A percentile compares a stretch with the other conserved stretches of the same genome.
Evolutionary conservation across 1,140 invertebrate genomes (phyloP).

Genomic region (Hycleus phaleratus): DNA sequence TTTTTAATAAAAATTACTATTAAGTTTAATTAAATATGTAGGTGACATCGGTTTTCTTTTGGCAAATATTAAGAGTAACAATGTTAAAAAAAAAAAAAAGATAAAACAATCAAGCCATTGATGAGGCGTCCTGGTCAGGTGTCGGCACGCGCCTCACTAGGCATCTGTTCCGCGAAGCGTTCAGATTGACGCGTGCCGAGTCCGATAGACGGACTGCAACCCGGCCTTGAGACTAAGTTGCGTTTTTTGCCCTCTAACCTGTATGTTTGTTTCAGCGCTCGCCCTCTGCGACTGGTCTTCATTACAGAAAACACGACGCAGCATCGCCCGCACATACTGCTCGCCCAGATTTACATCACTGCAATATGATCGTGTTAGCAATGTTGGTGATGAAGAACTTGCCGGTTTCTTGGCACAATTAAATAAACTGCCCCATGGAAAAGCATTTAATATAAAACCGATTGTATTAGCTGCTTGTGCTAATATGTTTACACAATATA

Average conservation of each 20-base stretch:
- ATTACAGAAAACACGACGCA: slow-evolving; percentile 67
- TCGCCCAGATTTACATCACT: slow-evolving; percentile 65
- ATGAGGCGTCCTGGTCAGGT: slow-evolving; percentile 12
- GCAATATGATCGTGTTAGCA: slow-evolving; percentile 59
- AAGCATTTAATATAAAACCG: slow-evolving; percentile 50
- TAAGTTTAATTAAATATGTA: too few relatives aligned
- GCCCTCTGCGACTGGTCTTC: slow-evolving; percentile 82
- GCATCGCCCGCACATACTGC: slow-evolving; percentile 67
- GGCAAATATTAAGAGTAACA: too few relatives aligned
- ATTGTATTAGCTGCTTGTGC: slow-evolving; percentile 61
- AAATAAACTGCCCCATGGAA: slow-evolving; percentile 38
- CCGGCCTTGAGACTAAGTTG: slow-evolving; percentile 23
- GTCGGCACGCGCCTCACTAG: slow-evolving; percentile 22
- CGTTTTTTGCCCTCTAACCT: slow-evolving; percentile 25
- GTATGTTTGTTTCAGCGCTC: slow-evolving; percentile 56
- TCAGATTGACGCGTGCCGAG: slow-evolving; percentile 24
- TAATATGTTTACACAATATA: slow-evolving; percentile 79
- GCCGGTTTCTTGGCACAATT: slow-evolving; percentile 51
- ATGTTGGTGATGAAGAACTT: slow-evolving; percentile 54
- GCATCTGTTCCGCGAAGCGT: slow-evolving; percentile 20
- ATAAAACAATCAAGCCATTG: not conserved
- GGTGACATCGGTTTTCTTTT: too few relatives aligned
- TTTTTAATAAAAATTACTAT: too few relatives aligned
- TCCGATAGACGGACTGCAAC: slow-evolving; percentile 15
- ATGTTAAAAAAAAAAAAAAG: too few relatives aligned